Percentiles rank a stretch among this genome's conserved stretches.
phyloP scores from a whole-genome alignment of 2,797 vertebrate genomes.

The Pseudochirops cupreus region DNA sequence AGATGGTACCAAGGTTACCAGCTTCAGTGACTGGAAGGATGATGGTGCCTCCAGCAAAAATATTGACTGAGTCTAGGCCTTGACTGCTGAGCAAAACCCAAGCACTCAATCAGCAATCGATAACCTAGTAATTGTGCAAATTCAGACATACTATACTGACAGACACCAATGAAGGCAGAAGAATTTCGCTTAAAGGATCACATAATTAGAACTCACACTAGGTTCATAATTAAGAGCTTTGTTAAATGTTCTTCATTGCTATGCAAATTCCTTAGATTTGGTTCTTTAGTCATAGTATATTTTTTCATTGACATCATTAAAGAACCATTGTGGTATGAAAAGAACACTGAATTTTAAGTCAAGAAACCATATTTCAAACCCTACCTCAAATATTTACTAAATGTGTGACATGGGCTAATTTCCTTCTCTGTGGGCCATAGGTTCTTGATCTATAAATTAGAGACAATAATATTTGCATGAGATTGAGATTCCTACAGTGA shows the following conservation, averaged over 20 bases:
- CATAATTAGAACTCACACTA: background rate
- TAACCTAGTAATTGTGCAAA: background rate
- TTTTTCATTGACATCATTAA: background rate
- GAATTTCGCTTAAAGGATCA: background rate
- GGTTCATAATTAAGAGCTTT: background rate
- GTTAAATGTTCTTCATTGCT: background rate
- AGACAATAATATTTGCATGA: background rate
- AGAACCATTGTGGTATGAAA: background rate
- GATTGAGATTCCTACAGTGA: background rate
- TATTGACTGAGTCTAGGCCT: background rate
- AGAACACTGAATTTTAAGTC: background rate
- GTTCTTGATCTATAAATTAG: background rate
- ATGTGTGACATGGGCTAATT: background rate
- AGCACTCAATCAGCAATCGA: background rate
- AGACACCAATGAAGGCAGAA: background rate
- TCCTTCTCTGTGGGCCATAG: background rate
- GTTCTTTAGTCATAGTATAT: background rate
- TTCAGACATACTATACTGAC: background rate
- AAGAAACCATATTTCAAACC: background rate
- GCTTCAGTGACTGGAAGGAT: background rate
- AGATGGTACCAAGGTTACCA: background rate
- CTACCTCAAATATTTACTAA: background rate
- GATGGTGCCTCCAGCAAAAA: background rate
- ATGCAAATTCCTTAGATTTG: background rate
- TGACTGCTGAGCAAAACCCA: background rate